A percentile compares a stretch with the other conserved stretches of the same genome.
Evolutionary conservation across 1,140 invertebrate genomes (phyloP).

Genomic region (Oryzaephilus surinamensis): DNA sequence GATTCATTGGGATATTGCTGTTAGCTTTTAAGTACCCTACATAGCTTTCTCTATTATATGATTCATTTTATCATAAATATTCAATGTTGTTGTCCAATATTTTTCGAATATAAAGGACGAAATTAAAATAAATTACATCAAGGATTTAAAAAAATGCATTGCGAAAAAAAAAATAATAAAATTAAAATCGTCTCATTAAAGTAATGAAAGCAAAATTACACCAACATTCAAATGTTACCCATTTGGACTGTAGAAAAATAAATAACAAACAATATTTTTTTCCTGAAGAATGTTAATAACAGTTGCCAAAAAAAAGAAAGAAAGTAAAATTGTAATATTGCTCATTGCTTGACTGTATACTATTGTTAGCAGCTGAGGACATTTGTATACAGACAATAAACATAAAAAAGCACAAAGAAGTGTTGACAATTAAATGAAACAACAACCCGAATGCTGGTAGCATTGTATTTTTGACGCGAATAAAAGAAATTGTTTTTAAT

Average conservation of each 20-base stretch:
- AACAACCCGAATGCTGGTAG: conserved; percentile 22
- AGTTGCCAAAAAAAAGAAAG: conserved; percentile 6
- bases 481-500: conserved; percentile 30
- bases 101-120: neutral
- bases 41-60: too few species aligned
- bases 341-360: conserved; percentile 12
- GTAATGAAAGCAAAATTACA: conserved; percentile 1
- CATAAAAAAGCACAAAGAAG: conserved; percentile 25
- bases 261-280: too few species aligned
- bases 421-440: conserved; percentile 29
- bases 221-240: neutral
- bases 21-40: too few species aligned
- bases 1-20: conserved; percentile 24
- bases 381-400: conserved; percentile 25
- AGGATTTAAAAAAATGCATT: too few species aligned
- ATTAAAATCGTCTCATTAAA: neutral
- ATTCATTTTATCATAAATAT: neutral
- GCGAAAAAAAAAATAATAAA: neutral
- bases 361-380: conserved; percentile 21
- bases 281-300: too few species aligned
- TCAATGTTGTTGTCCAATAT: neutral
- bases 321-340: conserved; percentile 24
- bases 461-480: conserved; percentile 26
- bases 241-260: too few species aligned
- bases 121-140: neutral